Conservation (phyloP, 2,113 vertebrate genomes). For the Neofelis nebulosa region DNA sequence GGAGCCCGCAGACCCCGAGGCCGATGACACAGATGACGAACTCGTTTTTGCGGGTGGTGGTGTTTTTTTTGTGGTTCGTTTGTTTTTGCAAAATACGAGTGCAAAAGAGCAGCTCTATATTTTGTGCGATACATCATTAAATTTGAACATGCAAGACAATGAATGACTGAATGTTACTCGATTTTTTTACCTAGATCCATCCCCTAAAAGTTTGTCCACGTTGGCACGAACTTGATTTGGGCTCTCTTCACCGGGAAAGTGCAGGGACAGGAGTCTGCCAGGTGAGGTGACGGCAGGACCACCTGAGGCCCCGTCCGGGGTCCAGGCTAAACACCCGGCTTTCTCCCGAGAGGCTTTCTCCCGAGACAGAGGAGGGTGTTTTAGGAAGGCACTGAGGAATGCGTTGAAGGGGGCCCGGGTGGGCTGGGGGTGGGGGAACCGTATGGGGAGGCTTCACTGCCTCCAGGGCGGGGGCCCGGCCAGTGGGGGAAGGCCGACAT, state of each 20-base stretch:
- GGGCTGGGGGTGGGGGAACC: no score
- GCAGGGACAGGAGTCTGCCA: neutral
- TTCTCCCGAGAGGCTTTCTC: neutral
- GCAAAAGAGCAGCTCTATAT: neutral
- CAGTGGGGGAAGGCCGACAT: neutral
- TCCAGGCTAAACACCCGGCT: rapidly evolving
- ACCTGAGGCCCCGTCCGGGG: no score
- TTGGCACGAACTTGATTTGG: neutral
- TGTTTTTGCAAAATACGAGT: neutral
- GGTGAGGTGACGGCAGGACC: neutral
- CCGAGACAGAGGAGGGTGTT: neutral
- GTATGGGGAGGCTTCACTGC: neutral
- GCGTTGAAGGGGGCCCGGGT: neutral
- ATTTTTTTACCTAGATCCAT: neutral
- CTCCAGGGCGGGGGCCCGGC: neutral
- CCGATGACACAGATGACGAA: neutral
- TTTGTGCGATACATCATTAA: neutral
- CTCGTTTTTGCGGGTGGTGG: neutral
- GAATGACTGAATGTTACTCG: neutral
- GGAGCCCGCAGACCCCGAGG: neutral
- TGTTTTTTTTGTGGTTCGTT: neutral
- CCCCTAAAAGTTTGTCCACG: neutral
- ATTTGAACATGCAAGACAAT: neutral
- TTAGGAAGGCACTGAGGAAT: neutral
- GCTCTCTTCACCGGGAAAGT: neutral